Evolutionary conservation across 2,113 vertebrate genomes (phyloP).

Genomic region (Laticauda colubrina): DNA sequence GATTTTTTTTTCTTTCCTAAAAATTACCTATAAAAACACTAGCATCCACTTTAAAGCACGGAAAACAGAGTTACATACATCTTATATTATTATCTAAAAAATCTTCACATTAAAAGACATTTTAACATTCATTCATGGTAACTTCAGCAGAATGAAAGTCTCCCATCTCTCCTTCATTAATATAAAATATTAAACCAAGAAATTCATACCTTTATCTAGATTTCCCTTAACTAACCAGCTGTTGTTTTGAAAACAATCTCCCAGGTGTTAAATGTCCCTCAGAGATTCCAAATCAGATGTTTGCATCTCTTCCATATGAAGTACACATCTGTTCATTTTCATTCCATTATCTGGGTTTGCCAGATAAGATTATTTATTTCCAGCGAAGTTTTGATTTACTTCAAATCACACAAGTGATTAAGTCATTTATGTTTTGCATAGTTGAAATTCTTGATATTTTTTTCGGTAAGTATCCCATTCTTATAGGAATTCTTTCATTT

Average conservation of each 20-base stretch:
- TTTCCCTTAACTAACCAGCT: neutral
- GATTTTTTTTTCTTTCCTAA: neutral
- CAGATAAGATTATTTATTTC: neutral
- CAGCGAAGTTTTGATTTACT: neutral
- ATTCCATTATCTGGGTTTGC: neutral
- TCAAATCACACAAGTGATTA: neutral
- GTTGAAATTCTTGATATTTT: neutral
- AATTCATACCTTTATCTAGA: neutral
- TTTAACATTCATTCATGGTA: neutral
- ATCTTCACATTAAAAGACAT: neutral
- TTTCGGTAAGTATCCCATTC: neutral
- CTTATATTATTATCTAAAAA: neutral
- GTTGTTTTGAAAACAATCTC: neutral
- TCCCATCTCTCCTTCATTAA: neutral
- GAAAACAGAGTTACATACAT: neutral
- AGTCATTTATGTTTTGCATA: neutral
- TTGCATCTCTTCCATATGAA: neutral
- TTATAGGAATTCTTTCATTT: neutral
- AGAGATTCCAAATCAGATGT: neutral
- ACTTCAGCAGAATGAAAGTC: neutral
- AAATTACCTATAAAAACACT: neutral
- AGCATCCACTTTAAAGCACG: neutral
- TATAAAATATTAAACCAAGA: neutral
- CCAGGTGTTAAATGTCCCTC: neutral
- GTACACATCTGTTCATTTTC: neutral